A percentile compares a stretch with the other conserved stretches of the same genome.
phyloP scores from a whole-genome alignment of 2,888 invertebrate genomes.

The Drosophila subquinaria region DNA sequence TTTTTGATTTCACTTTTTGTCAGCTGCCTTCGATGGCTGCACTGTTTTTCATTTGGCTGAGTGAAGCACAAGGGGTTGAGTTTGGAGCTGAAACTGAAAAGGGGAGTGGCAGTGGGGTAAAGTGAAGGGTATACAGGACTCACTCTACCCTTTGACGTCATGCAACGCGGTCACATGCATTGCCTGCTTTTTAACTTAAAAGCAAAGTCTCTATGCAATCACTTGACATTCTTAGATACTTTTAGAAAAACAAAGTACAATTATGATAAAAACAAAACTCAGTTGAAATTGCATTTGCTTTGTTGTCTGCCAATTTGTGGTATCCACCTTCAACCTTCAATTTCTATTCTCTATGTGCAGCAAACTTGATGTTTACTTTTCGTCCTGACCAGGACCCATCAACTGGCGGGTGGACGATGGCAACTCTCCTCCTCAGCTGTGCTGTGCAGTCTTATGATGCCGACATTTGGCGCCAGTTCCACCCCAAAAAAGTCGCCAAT shows the following conservation, averaged over 20 bases:
- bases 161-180: constrained; percentile 47
- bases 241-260: background rate
- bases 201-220: background rate
- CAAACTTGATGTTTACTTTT: constrained; percentile 68
- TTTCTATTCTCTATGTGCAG: constrained; percentile 32
- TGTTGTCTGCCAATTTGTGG: constrained; percentile 35
- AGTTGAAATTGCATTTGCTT: constrained; percentile 63
- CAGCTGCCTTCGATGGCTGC: constrained; percentile 57
- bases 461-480: constrained; percentile 68
- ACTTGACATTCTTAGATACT: background rate
- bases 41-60: constrained; percentile 65
- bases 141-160: constrained; percentile 54
- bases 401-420: constrained; percentile 5
- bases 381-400: constrained; percentile 27
- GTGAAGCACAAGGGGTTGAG: constrained; percentile 18
- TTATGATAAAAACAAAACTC: constrained; percentile 47
- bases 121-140: constrained; percentile 3
- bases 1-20: constrained; percentile 80
- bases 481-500: constrained; percentile 27
- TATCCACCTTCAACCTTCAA: background rate
- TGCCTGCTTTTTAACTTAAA: constrained; percentile 35
- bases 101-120: background rate
- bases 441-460: constrained; percentile 68
- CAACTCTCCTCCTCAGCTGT: background rate
- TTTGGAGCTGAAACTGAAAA: background rate